Evolutionary conservation across 2,888 invertebrate genomes (phyloP).

Genomic region (Gibbula magus): DNA sequence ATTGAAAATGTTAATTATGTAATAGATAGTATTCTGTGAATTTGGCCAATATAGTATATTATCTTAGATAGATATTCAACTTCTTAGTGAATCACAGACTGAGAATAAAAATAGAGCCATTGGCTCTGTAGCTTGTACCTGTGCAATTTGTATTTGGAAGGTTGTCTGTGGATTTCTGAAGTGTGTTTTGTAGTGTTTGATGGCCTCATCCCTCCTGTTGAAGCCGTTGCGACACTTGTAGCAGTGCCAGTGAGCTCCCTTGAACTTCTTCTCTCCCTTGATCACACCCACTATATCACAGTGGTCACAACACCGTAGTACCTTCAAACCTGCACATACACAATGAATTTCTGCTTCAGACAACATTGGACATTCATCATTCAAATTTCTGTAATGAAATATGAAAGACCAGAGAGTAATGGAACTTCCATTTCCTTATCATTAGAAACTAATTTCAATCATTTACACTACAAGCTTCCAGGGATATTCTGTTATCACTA

Average conservation of each 20-base stretch:
- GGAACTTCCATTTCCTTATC: too few relatives aligned
- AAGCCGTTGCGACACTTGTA: slow-evolving; percentile 74
- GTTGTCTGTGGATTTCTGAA: slow-evolving; percentile 75
- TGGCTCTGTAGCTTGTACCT: too few relatives aligned
- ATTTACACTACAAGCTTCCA: too few relatives aligned
- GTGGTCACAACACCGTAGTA: slow-evolving; percentile 73
- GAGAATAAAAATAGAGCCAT: too few relatives aligned
- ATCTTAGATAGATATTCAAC: too few relatives aligned
- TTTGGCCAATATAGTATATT: too few relatives aligned
- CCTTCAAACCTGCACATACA: slow-evolving; percentile 72
- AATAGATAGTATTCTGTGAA: too few relatives aligned
- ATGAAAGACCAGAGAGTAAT: background rate
- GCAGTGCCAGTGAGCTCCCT: slow-evolving; percentile 75
- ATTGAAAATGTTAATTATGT: too few relatives aligned
- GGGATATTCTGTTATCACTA: too few relatives aligned
- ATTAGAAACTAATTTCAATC: too few relatives aligned
- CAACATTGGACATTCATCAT: background rate
- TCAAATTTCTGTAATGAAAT: background rate
- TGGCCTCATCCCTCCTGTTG: slow-evolving; percentile 73
- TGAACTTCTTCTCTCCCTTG: slow-evolving; percentile 74
- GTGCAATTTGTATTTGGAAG: slow-evolving; percentile 74
- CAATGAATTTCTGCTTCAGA: slow-evolving; percentile 12
- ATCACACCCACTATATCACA: slow-evolving; percentile 75
- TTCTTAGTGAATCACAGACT: too few relatives aligned
- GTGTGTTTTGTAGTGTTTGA: slow-evolving; percentile 75